These are phyloP conservation scores for Bombus picipes DNA, from an alignment of 1,140 invertebrate species.

Conservation along the genomic window DNA sequence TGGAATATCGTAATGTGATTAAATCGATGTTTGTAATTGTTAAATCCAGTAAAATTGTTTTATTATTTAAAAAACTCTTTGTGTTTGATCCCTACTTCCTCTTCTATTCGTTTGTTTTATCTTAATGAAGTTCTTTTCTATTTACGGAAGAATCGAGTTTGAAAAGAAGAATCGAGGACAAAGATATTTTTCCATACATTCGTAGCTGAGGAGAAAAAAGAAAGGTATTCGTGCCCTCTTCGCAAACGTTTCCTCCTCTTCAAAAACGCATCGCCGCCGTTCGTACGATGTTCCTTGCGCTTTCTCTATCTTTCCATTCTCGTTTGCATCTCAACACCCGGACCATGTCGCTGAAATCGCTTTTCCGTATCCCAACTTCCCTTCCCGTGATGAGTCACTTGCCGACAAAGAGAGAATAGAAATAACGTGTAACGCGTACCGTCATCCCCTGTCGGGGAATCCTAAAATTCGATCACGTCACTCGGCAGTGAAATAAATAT, in stretches of 20 bases:
- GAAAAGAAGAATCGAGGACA: not conserved
- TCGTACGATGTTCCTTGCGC: not conserved
- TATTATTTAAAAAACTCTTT: too few species aligned
- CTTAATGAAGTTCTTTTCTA: not conserved
- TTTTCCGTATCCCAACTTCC: not conserved
- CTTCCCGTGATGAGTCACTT: not conserved
- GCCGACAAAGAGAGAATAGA: not conserved
- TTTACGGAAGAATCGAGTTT: not conserved
- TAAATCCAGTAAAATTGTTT: too few species aligned
- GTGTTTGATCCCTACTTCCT: not conserved
- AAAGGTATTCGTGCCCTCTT: slow-evolving; percentile 38
- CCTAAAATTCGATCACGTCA: not conserved
- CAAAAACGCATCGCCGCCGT: slow-evolving; percentile 46
- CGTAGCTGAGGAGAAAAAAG: slow-evolving; percentile 9
- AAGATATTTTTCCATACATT: slow-evolving; percentile 22
- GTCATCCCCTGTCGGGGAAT: not conserved
- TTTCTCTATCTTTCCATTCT: slow-evolving; percentile 9
- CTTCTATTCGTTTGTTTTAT: not conserved
- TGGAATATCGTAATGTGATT: too few species aligned
- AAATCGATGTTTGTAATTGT: too few species aligned
- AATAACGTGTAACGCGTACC: not conserved
- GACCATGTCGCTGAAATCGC: slow-evolving; percentile 26
- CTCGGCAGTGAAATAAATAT: not conserved
- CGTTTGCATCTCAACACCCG: slow-evolving; percentile 28
- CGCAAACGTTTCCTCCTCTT: slow-evolving; percentile 3